Evolutionary conservation across 2,113 vertebrate species (phyloP).

Genomic region (Marmota flaviventris): DNA sequence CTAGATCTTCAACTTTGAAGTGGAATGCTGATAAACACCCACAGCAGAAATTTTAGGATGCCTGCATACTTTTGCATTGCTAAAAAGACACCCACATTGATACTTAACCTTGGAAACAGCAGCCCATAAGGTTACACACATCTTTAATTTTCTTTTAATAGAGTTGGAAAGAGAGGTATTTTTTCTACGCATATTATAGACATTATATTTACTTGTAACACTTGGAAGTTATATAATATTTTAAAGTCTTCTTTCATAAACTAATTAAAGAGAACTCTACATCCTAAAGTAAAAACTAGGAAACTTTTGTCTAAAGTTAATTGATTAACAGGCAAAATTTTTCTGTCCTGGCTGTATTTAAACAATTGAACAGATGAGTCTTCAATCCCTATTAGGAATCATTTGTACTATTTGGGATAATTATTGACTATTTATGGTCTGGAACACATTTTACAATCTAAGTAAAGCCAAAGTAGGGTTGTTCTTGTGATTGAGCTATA

Average conservation of each 20-base stretch:
- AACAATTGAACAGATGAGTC: conserved; percentile 16
- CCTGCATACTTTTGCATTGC: conserved; percentile 73
- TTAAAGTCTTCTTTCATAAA: conserved; percentile 19
- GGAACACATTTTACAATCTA: background rate
- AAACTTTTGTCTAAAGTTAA: conserved; percentile 8
- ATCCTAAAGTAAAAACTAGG: conserved; percentile 20
- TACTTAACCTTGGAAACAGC: conserved; percentile 52
- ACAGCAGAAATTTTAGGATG: conserved; percentile 74
- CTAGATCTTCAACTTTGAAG: conserved; percentile 25
- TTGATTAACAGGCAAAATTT: conserved; percentile 23
- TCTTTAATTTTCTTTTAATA: conserved; percentile 51
- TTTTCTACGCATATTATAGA: conserved; percentile 5
- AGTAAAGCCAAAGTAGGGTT: background rate
- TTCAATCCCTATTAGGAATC: background rate
- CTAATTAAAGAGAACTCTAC: background rate
- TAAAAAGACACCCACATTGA: conserved; percentile 66
- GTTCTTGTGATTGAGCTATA: background rate
- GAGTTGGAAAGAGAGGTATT: background rate
- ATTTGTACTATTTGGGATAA: background rate
- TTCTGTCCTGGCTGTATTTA: conserved; percentile 36
- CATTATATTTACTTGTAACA: conserved; percentile 25
- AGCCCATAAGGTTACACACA: conserved; percentile 62
- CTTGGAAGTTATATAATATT: conserved; percentile 39
- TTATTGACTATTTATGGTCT: background rate
- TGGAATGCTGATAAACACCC: conserved; percentile 82